These are phyloP conservation scores for Baryphthengus martii DNA, from an alignment of 2,113 vertebrate species.

Conservation along the genomic window DNA sequence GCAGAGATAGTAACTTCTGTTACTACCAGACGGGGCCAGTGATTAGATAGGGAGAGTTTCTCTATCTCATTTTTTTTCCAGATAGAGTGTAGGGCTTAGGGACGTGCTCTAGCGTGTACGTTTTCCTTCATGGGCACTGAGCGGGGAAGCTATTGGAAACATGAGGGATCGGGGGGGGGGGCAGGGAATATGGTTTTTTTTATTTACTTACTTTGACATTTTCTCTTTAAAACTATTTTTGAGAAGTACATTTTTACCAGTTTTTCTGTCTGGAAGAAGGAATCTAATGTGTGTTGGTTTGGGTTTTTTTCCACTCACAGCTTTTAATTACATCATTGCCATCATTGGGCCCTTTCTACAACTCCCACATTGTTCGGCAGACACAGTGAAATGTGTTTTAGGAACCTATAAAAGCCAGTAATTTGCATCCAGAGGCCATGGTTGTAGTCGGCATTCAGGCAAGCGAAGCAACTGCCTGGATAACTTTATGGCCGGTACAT, in stretches of 20 bases:
- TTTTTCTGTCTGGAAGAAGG: conserved; percentile 48
- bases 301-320: neutral
- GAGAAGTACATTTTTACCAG: conserved; percentile 14
- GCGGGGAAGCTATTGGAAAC: conserved; percentile 17
- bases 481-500: conserved; percentile 12
- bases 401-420: conserved; percentile 36
- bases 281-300: conserved; percentile 6
- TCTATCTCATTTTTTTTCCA: neutral
- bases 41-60: conserved; percentile 50
- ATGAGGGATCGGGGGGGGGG: neutral
- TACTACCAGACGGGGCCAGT: neutral
- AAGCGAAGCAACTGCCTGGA: neutral
- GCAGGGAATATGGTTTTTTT: neutral
- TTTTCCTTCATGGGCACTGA: conserved; percentile 25
- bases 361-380: conserved; percentile 42
- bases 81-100: conserved; percentile 24
- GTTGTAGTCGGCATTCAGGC: neutral
- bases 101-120: neutral
- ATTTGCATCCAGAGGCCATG: conserved; percentile 18
- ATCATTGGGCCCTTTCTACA: neutral
- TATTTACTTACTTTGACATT: conserved; percentile 48
- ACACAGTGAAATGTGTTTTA: conserved; percentile 43
- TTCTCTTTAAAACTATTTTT: conserved; percentile 30
- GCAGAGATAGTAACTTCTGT: conserved; percentile 56
- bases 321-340: conserved; percentile 46